Conservation (phyloP, 1,140 invertebrate species). For the Drosophila persimilis region DNA sequence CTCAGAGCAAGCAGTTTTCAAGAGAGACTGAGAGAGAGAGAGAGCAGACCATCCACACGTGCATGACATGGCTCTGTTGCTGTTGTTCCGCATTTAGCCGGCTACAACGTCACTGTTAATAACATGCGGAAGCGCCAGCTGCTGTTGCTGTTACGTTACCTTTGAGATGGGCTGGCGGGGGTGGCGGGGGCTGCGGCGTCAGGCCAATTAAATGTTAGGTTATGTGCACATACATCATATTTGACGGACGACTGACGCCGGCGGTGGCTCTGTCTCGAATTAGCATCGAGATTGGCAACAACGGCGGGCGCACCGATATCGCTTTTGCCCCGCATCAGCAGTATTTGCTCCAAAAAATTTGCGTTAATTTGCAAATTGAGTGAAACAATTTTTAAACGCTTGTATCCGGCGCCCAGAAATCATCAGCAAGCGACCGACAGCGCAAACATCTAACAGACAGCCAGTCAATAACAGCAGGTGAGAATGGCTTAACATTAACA, state of each 20-base stretch:
- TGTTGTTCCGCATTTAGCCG: constrained; percentile 25
- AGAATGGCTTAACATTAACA: not conserved
- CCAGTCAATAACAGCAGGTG: not conserved
- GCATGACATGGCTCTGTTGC: not conserved
- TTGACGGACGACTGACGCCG: no score
- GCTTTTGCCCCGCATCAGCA: constrained; percentile 7
- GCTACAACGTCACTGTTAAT: constrained; percentile 59
- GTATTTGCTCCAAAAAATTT: not conserved
- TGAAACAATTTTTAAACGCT: constrained; percentile 25
- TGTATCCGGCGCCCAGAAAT: constrained; percentile 24
- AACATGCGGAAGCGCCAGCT: constrained; percentile 47
- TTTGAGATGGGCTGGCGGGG: not conserved
- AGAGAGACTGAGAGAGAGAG: no score
- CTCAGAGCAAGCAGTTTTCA: no score
- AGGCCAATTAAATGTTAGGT: constrained; percentile 51
- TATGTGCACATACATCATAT: no score
- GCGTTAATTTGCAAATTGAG: constrained; percentile 6
- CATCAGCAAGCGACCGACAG: not conserved
- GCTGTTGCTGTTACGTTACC: constrained; percentile 12
- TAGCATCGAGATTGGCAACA: no score
- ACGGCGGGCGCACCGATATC: no score
- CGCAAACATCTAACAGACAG: not conserved
- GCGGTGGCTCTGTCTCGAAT: no score
- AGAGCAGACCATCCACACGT: no score
- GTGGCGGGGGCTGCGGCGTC: constrained; percentile 5